A percentile compares a stretch with the other conserved stretches of the same genome.
These are phyloP conservation scores for Melipona bicolor DNA, from an alignment of 2,888 invertebrate genomes.

Conservation along the genomic window DNA sequence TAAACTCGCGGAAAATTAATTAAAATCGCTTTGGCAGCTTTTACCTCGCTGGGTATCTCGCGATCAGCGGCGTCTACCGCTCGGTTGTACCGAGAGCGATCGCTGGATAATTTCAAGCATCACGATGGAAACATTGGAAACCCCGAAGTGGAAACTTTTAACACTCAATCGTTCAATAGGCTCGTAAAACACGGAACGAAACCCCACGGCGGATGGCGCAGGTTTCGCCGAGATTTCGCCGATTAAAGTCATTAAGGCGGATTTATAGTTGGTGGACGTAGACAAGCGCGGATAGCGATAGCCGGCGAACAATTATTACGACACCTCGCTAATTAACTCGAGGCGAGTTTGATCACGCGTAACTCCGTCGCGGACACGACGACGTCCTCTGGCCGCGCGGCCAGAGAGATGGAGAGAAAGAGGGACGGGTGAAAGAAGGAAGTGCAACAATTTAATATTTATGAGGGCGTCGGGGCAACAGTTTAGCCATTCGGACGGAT, in stretches of 20 bases:
- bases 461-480: conserved; percentile 48
- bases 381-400: not conserved
- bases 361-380: conserved; percentile 12
- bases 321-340: conserved; percentile 70
- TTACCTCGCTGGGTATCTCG: too few relatives aligned
- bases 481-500: conserved; percentile 51
- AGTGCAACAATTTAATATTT: conserved; percentile 55
- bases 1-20: not conserved
- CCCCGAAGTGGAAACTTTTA: too few relatives aligned
- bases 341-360: conserved; percentile 43
- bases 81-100: not conserved
- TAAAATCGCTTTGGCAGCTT: not conserved
- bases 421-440: conserved; percentile 32
- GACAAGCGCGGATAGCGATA: conserved; percentile 34
- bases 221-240: conserved; percentile 5
- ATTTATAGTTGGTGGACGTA: conserved; percentile 27
- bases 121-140: not conserved
- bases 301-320: conserved; percentile 68
- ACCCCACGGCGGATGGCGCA: not conserved
- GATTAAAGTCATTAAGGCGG: not conserved
- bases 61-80: not conserved
- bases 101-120: not conserved
- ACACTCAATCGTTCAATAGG: not conserved
- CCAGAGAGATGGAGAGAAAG: not conserved
- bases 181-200: not conserved